Evolutionary conservation across 2,888 invertebrate species (phyloP).

Genomic region (Abscondita cerata): DNA sequence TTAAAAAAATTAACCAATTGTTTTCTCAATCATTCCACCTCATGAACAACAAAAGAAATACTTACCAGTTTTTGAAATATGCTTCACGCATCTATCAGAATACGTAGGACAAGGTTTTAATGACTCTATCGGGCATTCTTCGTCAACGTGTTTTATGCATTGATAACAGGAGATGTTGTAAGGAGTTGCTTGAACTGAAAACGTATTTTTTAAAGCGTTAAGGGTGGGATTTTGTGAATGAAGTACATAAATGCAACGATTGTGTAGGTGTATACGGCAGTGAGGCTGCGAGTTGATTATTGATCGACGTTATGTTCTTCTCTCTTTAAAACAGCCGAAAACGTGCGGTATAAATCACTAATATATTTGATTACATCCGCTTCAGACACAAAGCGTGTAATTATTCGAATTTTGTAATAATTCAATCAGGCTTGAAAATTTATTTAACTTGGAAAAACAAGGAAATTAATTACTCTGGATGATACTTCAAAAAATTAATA

Average conservation of each 20-base stretch:
- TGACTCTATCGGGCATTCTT: conserved; percentile 52
- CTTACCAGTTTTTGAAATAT: conserved; percentile 57
- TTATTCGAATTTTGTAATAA: no score
- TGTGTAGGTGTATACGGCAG: not conserved
- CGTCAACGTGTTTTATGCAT: conserved; percentile 52
- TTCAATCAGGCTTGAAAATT: no score
- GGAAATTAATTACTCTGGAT: no score
- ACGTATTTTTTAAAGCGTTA: no score
- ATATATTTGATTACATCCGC: no score
- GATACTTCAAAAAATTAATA: no score
- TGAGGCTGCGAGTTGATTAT: not conserved
- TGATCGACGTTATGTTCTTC: not conserved
- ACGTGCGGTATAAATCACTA: no score
- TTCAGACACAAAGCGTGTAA: no score
- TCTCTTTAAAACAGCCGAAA: not conserved
- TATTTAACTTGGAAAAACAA: no score
- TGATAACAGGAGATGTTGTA: conserved; percentile 58
- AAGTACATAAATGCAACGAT: not conserved
- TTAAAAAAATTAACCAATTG: no score
- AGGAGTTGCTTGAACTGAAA: conserved; percentile 40
- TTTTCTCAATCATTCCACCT: no score
- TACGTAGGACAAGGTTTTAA: conserved; percentile 54
- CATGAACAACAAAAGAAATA: no score
- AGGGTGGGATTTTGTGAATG: not conserved
- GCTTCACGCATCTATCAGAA: conserved; percentile 59